These are phyloP conservation scores for Sebastes alutus DNA, from an alignment of 2,797 vertebrate genomes.

Conservation along the genomic window DNA sequence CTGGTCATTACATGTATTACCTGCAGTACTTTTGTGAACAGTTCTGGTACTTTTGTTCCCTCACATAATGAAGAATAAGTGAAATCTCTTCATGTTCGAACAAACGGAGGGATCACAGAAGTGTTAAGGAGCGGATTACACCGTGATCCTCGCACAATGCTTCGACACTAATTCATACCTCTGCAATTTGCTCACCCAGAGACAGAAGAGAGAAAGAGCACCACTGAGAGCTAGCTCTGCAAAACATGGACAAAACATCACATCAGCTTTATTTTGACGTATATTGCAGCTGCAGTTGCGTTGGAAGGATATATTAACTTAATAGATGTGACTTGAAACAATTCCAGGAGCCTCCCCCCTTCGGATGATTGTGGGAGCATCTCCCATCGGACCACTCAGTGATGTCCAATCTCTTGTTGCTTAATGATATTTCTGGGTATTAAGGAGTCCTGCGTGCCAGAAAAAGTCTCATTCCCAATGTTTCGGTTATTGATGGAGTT, in stretches of 20 bases:
- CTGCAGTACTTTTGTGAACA: background rate
- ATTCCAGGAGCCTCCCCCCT: constrained; percentile 34
- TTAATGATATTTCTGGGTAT: constrained; percentile 57
- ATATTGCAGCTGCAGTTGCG: background rate
- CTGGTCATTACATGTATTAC: background rate
- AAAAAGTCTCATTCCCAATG: constrained; percentile 40
- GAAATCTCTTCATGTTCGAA: background rate
- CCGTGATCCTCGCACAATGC: background rate
- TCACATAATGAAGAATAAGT: background rate
- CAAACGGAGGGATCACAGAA: background rate
- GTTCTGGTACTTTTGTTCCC: background rate
- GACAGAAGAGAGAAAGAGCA: background rate
- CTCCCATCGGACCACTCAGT: constrained; percentile 24
- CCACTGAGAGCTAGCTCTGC: background rate
- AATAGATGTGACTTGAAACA: constrained; percentile 49
- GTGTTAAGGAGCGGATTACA: constrained; percentile 12
- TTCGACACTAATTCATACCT: constrained; percentile 8
- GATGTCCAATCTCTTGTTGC: constrained; percentile 43
- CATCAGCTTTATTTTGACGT: constrained; percentile 39
- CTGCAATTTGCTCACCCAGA: background rate
- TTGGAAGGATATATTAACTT: constrained; percentile 42
- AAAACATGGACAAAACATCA: constrained; percentile 14
- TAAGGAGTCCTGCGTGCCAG: constrained; percentile 47
- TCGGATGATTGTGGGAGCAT: constrained; percentile 21
- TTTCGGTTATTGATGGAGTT: constrained; percentile 61